Percentiles rank a stretch among this genome's conserved stretches.
Evolutionary conservation across 2,888 invertebrate species (phyloP).

Genomic region (Mactromeris polynyma): DNA sequence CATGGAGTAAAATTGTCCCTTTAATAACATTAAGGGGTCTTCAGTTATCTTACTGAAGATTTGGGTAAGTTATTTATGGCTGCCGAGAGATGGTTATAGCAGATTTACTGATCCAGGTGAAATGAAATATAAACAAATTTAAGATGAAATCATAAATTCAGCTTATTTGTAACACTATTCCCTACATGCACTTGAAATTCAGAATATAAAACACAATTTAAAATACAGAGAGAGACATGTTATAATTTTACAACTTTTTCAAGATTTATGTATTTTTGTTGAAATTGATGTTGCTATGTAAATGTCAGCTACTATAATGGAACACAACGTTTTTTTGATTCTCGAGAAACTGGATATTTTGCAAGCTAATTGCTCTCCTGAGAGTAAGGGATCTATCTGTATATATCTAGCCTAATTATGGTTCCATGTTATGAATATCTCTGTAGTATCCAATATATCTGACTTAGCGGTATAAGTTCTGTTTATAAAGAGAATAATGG

Average conservation of each 20-base stretch:
- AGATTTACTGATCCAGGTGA: neutral
- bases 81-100: neutral
- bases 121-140: neutral
- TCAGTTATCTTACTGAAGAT: neutral
- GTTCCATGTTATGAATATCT: slow-evolving; percentile 5
- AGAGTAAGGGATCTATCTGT: neutral
- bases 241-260: neutral
- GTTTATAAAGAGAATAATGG: neutral
- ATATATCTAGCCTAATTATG: neutral
- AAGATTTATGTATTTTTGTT: neutral
- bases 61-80: neutral
- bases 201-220: neutral
- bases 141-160: neutral
- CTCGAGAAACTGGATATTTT: neutral
- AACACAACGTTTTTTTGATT: neutral
- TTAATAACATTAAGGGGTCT: neutral
- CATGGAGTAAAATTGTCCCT: neutral
- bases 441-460: neutral
- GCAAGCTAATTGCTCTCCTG: neutral
- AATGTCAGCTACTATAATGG: neutral
- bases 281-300: neutral
- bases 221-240: neutral
- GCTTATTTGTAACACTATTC: neutral
- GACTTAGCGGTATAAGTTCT: neutral
- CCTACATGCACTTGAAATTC: neutral